phyloP scores from a whole-genome alignment of 2,113 vertebrate species.

The Halcyon senegalensis region DNA sequence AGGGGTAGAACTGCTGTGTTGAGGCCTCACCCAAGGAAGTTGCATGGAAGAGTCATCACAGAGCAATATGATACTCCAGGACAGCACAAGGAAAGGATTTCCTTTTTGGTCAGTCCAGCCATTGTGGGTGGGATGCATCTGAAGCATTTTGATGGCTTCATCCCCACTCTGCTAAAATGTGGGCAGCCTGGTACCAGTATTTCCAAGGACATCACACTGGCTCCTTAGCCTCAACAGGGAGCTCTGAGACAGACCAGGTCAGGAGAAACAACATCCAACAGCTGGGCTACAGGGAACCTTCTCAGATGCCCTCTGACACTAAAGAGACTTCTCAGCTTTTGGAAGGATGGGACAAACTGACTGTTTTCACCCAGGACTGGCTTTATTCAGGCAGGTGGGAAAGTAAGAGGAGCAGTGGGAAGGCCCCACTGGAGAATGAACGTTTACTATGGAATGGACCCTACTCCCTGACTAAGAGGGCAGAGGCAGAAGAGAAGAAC shows the following conservation, averaged over 20 bases:
- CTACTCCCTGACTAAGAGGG: background rate
- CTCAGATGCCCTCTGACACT: background rate
- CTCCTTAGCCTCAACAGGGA: background rate
- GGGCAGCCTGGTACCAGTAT: background rate
- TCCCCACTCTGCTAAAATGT: background rate
- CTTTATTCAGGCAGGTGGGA: background rate
- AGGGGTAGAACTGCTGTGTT: background rate
- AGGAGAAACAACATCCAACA: background rate
- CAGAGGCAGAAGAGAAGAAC: background rate
- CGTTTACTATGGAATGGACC: background rate
- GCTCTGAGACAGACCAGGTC: background rate
- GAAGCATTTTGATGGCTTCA: background rate
- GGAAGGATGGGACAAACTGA: background rate
- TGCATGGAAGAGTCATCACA: background rate
- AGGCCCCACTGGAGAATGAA: background rate
- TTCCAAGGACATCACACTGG: background rate
- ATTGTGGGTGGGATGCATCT: background rate
- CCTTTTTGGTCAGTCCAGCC: fast-evolving
- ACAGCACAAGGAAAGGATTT: background rate
- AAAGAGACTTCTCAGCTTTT: background rate
- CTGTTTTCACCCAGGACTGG: background rate
- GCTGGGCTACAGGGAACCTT: background rate
- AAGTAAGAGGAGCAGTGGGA: background rate
- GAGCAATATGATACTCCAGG: background rate
- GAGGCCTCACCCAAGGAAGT: background rate